These are phyloP conservation scores for Danio aesculapii DNA, from an alignment of 2,797 vertebrate species.

Conservation along the genomic window DNA sequence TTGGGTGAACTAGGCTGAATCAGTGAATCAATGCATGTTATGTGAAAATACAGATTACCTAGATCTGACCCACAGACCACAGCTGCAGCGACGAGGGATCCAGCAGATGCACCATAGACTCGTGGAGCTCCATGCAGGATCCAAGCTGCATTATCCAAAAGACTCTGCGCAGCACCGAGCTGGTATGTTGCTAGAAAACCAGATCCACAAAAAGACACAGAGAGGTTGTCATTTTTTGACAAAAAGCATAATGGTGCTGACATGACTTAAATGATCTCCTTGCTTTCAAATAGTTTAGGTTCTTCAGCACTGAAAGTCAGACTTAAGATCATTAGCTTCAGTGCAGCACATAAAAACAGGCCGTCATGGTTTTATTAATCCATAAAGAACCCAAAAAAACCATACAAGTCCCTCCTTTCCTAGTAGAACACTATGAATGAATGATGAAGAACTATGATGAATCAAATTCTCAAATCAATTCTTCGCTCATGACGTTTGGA, in stretches of 20 bases:
- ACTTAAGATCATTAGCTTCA: not conserved
- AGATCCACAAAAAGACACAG: constrained; percentile 87
- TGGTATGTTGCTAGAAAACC: constrained; percentile 92
- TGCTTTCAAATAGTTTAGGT: not conserved
- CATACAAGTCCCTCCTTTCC: not conserved
- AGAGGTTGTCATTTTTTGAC: constrained; percentile 51
- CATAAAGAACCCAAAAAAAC: not conserved
- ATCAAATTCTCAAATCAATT: constrained; percentile 16
- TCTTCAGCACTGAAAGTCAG: not conserved
- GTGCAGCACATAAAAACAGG: not conserved
- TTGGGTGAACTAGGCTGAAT: too few species aligned
- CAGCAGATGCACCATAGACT: constrained; percentile 87
- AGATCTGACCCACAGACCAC: constrained; percentile 80
- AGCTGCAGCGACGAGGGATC: constrained; percentile 86
- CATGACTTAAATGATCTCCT: not conserved
- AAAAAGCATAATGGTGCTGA: not conserved
- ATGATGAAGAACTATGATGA: not conserved
- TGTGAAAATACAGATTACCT: constrained; percentile 54
- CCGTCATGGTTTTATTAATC: not conserved
- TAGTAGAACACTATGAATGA: not conserved
- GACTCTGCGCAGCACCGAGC: constrained; percentile 85
- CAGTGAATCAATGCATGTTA: not conserved
- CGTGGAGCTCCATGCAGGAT: constrained; percentile 80
- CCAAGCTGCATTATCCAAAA: constrained; percentile 81
- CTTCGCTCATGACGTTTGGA: not conserved